phyloP scores from a whole-genome alignment of 2,113 vertebrate species.

The Nansenia antarctica region DNA sequence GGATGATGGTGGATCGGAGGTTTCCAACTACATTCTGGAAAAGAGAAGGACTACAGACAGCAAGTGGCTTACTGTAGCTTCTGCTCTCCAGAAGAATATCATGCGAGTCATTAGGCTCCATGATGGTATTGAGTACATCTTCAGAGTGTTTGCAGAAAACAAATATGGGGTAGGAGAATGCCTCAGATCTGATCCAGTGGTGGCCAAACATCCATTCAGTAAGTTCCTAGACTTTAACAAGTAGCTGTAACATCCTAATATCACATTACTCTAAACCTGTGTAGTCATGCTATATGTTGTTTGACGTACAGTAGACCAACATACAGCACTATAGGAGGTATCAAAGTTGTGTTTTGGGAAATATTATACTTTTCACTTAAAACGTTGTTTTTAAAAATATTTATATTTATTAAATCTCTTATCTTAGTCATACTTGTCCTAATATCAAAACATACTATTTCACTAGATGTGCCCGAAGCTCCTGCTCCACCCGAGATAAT shows the following conservation, averaged over 20 bases:
- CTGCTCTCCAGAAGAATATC: slow-evolving; percentile 93
- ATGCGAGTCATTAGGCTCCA: slow-evolving; percentile 95
- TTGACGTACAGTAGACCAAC: no score
- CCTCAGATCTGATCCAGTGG: slow-evolving; percentile 89
- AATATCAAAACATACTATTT: slow-evolving; percentile 1
- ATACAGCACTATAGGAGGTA: no score
- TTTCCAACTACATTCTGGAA: slow-evolving; percentile 96
- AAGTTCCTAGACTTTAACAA: slow-evolving; percentile 72
- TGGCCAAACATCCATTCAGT: slow-evolving; percentile 98
- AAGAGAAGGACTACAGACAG: slow-evolving; percentile 92
- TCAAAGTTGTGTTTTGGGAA: no score
- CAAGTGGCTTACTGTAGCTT: slow-evolving; percentile 95
- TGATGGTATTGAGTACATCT: slow-evolving; percentile 93
- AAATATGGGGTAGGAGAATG: slow-evolving; percentile 95
- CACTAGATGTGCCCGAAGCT: slow-evolving; percentile 92
- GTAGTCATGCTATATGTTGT: no score
- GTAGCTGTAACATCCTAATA: no score
- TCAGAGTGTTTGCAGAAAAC: slow-evolving; percentile 96
- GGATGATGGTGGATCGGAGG: slow-evolving; percentile 95
- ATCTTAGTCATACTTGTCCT: not conserved
- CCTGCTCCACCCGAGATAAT: slow-evolving; percentile 90
- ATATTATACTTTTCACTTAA: no score
- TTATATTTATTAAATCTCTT: no score
- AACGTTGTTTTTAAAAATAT: no score
- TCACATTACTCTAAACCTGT: no score